Conservation (phyloP, 2,797 vertebrate genomes). For the Gila robusta region DNA sequence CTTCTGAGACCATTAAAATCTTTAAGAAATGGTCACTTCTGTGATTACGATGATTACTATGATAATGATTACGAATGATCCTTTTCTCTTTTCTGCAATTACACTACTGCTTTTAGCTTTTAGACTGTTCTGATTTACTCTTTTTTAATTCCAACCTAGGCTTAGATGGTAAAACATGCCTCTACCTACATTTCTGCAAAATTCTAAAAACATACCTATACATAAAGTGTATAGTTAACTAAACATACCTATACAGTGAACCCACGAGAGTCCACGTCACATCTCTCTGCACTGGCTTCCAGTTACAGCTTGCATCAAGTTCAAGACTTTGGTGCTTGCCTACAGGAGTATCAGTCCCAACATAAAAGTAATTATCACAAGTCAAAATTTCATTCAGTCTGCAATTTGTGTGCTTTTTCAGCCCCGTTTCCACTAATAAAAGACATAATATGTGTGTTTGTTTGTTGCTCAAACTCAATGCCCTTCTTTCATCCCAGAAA, state of each 20-base stretch:
- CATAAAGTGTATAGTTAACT: too few species aligned
- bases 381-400: not conserved
- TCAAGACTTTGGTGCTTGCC: not conserved
- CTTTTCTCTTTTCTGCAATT: not conserved
- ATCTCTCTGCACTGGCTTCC: not conserved
- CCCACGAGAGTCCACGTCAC: too few species aligned
- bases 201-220: not conserved
- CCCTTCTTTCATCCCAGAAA: slow-evolving; percentile 32
- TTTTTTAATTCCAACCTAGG: not conserved
- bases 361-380: not conserved
- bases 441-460: not conserved
- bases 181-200: too few species aligned
- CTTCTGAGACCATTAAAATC: too few species aligned
- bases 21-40: not conserved
- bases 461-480: slow-evolving; percentile 34
- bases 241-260: not conserved
- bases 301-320: not conserved
- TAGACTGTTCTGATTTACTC: not conserved
- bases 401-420: not conserved
- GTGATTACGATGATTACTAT: not conserved
- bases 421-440: slow-evolving; percentile 20
- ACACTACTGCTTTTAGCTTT: not conserved
- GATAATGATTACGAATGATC: not conserved
- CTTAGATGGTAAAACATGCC: not conserved
- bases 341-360: not conserved